phyloP scores from a whole-genome alignment of 2,113 vertebrate species.

The Arizona elegans region DNA sequence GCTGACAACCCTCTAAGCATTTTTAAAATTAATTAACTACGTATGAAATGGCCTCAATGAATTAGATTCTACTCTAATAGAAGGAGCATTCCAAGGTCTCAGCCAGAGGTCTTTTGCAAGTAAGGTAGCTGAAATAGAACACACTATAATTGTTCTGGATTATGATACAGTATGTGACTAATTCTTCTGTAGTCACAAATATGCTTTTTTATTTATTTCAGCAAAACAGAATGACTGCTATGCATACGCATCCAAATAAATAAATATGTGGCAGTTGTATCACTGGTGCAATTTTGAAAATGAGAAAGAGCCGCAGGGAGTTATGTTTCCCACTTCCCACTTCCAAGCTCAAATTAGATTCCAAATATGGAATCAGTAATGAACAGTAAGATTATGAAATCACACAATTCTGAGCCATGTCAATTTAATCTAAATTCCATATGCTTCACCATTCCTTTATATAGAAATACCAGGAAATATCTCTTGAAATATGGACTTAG shows the following conservation, averaged over 20 bases:
- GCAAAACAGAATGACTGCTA: neutral
- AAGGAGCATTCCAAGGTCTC: neutral
- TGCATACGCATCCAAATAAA: neutral
- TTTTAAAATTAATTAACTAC: neutral
- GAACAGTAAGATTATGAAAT: neutral
- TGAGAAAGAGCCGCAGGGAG: neutral
- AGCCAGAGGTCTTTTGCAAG: neutral
- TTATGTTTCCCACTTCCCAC: neutral
- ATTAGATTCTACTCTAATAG: neutral
- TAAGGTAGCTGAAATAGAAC: neutral
- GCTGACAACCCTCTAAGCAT: neutral
- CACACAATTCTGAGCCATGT: neutral
- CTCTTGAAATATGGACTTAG: neutral
- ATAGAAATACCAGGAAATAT: neutral
- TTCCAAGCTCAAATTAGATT: neutral
- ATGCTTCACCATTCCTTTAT: neutral
- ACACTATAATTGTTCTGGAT: neutral
- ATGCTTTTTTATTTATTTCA: neutral
- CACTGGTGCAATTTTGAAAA: neutral
- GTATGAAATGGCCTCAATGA: neutral
- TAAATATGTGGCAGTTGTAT: neutral
- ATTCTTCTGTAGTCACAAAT: neutral
- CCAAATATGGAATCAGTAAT: neutral
- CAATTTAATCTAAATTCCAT: neutral
- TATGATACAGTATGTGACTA: too few species aligned